Evolutionary conservation across 2,113 vertebrate genomes (phyloP).

Genomic region (Propithecus coquereli): DNA sequence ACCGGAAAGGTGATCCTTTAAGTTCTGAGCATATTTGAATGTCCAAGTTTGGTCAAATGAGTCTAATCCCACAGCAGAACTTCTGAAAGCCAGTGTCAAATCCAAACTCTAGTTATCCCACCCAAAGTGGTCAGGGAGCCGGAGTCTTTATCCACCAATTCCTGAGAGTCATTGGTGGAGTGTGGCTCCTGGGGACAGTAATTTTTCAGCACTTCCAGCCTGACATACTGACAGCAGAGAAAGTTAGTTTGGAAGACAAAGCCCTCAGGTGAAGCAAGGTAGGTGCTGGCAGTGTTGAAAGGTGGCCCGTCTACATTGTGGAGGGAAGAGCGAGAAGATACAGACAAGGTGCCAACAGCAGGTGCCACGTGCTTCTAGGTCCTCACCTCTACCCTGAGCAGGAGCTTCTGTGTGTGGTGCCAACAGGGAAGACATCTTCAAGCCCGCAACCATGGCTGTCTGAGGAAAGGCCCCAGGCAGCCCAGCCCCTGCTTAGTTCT

Average conservation of each 20-base stretch:
- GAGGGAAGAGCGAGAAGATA: neutral
- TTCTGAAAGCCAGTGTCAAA: neutral
- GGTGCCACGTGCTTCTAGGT: neutral
- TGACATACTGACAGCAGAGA: neutral
- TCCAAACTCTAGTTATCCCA: neutral
- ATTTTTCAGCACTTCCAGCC: neutral
- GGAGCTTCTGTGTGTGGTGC: neutral
- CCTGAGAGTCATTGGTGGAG: neutral
- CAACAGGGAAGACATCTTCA: neutral
- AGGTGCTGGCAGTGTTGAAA: too few species aligned
- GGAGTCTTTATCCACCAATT: neutral
- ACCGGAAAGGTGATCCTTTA: neutral
- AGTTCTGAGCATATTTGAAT: neutral
- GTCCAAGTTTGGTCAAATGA: neutral
- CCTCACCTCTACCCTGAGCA: neutral
- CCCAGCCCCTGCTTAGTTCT: neutral
- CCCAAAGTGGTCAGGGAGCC: neutral
- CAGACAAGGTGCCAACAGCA: neutral
- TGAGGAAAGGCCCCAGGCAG: accelerated
- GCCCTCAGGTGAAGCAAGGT: neutral
- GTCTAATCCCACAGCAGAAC: neutral
- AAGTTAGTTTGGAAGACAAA: neutral
- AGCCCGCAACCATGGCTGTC: neutral
- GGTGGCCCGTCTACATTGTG: neutral
- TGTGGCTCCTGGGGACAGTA: neutral